Base-by-base conservation (phyloP, 2,113 vertebrate genomes). In the Theristicus caerulescens region DNA sequence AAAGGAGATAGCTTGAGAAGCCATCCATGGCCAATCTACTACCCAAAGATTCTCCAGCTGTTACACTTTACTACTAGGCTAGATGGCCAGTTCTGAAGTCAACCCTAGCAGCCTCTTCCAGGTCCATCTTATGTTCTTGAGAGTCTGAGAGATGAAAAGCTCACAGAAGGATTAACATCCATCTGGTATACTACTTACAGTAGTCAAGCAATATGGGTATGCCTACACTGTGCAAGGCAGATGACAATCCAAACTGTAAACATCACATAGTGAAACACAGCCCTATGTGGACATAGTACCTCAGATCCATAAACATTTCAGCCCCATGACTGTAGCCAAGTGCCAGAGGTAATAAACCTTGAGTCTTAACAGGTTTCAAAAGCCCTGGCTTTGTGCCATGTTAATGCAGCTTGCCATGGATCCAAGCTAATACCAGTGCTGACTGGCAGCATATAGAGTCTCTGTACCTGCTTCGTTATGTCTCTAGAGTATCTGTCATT, bases 101-200 rank as follows among this genome's bases (percentile, higher is more conserved):
- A 86, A 20, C 17, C 10, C 26, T 38, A 36, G 3, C 46, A 82
- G 18, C 12, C 44, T 47, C 62, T 80, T 69, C 21, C 24, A 70
- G 21, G 10, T 65, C 11, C 24, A 3, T 15, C 10, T 55, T 31
- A 19, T 0, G 0, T 32, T 64, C 38, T 21, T 54, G 34, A 2
- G 2, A 65, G 17, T 55, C 36, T 55, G 27, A 65, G 38, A 82
- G 24, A 34, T 27, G 34, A 31, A 69, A 40, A 49, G 6, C 10
- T 74, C 29, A 32, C 21, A 22, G 51, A 61, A 71, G 18, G 22
- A 26, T 32, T 34, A 25, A 19, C 5, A 38, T 7, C 24, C 20
- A 4, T 4, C 7, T 46, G 46, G 17, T 51, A 3, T 32, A 36
- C 16, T 3, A 9, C 26, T 26, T n/a, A 2, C 0, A 54, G 55